Percentiles rank a stretch among this genome's conserved stretches.
Conservation (phyloP, 2,113 vertebrate genomes). For the Protobothrops flavoviridis region DNA sequence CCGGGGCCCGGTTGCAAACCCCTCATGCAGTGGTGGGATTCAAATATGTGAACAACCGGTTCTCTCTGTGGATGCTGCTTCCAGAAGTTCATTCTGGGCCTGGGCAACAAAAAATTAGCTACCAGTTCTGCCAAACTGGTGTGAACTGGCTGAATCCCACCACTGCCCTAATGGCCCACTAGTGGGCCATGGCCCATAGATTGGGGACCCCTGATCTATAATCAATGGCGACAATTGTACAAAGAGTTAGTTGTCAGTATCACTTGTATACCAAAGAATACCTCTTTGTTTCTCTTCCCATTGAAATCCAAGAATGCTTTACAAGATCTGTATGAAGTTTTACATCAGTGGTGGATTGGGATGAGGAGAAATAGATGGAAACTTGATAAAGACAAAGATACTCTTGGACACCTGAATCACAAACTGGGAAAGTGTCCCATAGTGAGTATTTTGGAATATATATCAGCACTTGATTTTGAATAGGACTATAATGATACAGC, state of each 20-base stretch:
- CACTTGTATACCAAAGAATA: neutral
- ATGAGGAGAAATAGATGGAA: neutral
- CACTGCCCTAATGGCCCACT: no score
- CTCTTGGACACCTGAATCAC: neutral
- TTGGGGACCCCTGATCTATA: no score
- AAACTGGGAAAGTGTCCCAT: neutral
- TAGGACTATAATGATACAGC: neutral
- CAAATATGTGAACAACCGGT: no score
- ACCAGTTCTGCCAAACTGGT: no score
- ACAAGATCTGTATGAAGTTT: neutral
- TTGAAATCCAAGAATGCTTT: neutral
- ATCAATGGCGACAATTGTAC: neutral
- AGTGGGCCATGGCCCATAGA: no score
- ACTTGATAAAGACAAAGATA: neutral
- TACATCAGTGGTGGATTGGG: neutral
- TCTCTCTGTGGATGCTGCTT: no score
- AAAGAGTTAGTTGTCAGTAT: neutral
- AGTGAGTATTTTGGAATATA: neutral
- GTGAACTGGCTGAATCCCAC: no score
- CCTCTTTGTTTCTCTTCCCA: neutral
- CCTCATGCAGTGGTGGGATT: no score
- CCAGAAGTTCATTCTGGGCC: no score
- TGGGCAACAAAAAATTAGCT: no score
- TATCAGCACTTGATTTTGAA: neutral
- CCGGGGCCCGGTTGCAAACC: no score